Base-by-base conservation (phyloP, 1,140 invertebrate genomes). In the Acromyrmex echinatior region DNA sequence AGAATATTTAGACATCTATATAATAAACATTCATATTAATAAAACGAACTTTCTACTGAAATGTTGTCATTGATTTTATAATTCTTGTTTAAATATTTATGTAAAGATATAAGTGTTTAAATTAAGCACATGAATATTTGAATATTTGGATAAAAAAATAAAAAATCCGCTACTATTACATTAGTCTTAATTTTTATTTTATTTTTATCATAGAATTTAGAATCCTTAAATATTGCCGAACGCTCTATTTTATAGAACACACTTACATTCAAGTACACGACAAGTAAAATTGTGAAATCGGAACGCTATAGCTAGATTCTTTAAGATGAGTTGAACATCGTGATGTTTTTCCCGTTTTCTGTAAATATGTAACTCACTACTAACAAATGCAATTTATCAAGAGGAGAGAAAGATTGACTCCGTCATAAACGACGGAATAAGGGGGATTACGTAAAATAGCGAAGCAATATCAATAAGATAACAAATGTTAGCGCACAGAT, bases 391-490 rank as follows among this genome's bases (percentile, higher is more conserved):
- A 60, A 6, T 65, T 16, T 31, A 9, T 16, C 9, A 14, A 49
- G 76, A 65, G 5, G 5, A 70, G 21, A 62, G n/a, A 60, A 31
- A 62, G 16, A 77, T 45, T 7, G 25, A 16, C 6, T 16, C n/a
- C 7, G n/a, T 78, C 60, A 45, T 65, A 79, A 79, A 79, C 16
- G 31, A 58, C 14, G 16, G 74, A 28, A 78, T 62, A 45, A 62
- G n/a, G 3, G 9, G 21, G 74, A 78, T 78, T 78, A 78, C 16
- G 21, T 62, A 58, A 78, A 78, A 62, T 78, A 78, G 58, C 74
- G 3, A 60, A 18, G 56, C 9, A 49, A 25, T 79, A 25, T 79
- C 25, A 79, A 65, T 79, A 79, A 79, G 76, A 79, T 79, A 80
- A 80, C 63, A 25, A 7, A n/a, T 25, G 58, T 18, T 53, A 18